phyloP scores from a whole-genome alignment of 2,113 vertebrate species.

The Chloroceryle aenea region DNA sequence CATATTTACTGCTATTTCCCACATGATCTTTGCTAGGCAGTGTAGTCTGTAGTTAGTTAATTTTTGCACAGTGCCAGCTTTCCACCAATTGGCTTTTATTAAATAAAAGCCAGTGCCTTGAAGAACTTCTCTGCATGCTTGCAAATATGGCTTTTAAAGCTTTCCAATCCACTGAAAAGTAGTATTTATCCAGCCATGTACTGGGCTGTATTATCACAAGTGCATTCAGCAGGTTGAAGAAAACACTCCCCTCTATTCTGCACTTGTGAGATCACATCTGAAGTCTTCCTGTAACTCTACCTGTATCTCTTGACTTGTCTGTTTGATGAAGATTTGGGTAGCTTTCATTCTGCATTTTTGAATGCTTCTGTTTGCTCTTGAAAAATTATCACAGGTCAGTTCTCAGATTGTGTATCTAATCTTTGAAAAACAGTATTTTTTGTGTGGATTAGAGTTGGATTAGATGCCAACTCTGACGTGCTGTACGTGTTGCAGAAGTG shows the following conservation, averaged over 20 bases:
- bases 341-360: neutral
- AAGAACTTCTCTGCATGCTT: neutral
- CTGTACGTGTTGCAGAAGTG: neutral
- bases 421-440: neutral
- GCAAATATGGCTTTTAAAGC: neutral
- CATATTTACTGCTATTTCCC: neutral
- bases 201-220: neutral
- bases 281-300: neutral
- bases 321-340: neutral
- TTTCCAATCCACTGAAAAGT: neutral
- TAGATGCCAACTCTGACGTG: neutral
- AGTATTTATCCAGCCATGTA: neutral
- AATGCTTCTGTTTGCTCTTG: neutral
- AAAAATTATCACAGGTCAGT: neutral
- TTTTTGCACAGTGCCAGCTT: neutral
- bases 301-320: neutral
- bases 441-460: neutral
- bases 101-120: neutral
- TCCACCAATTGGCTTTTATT: neutral
- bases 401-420: neutral
- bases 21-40: neutral
- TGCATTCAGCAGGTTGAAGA: neutral
- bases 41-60: neutral
- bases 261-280: no score
- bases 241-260: neutral